A percentile compares a stretch with the other conserved stretches of the same genome.
These are phyloP conservation scores for Heliconius hewitsoni DNA, from an alignment of 1,140 invertebrate species.

Conservation along the genomic window DNA sequence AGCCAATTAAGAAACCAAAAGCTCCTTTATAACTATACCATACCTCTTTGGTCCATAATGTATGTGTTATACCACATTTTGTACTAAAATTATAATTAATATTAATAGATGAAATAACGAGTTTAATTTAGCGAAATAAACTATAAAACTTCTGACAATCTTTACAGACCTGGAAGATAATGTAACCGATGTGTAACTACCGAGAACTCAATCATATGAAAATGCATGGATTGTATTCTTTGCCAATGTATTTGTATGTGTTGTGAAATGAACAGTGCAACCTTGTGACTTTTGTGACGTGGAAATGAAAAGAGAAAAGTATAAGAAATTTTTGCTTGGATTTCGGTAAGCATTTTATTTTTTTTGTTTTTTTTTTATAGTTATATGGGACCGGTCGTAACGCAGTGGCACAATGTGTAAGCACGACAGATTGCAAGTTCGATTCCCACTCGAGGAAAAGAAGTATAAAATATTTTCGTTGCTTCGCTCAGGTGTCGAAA, in stretches of 20 bases:
- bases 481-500: too few species aligned
- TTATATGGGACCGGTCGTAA: too few species aligned
- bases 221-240: slow-evolving; percentile 48
- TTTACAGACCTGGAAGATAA: slow-evolving; percentile 27
- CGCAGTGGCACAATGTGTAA: too few species aligned
- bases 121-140: too few species aligned
- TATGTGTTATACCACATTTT: not conserved
- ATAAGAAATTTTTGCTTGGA: slow-evolving; percentile 56
- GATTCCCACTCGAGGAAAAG: too few species aligned
- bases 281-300: slow-evolving; percentile 48
- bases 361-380: not conserved
- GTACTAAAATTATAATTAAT: too few species aligned
- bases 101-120: too few species aligned
- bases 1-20: not conserved
- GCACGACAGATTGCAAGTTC: too few species aligned
- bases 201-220: slow-evolving; percentile 32
- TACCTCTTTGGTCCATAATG: too few species aligned
- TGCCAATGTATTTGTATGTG: slow-evolving; percentile 30
- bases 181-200: slow-evolving; percentile 24
- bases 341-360: slow-evolving; percentile 54
- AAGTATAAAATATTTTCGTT: too few species aligned
- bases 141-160: not conserved
- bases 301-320: slow-evolving; percentile 80
- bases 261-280: slow-evolving; percentile 65
- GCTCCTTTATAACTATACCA: not conserved